A percentile compares a stretch with the other conserved stretches of the same genome.
These are phyloP conservation scores for Yponomeuta plumbellus DNA, from an alignment of 2,888 invertebrate genomes.

Conservation along the genomic window DNA sequence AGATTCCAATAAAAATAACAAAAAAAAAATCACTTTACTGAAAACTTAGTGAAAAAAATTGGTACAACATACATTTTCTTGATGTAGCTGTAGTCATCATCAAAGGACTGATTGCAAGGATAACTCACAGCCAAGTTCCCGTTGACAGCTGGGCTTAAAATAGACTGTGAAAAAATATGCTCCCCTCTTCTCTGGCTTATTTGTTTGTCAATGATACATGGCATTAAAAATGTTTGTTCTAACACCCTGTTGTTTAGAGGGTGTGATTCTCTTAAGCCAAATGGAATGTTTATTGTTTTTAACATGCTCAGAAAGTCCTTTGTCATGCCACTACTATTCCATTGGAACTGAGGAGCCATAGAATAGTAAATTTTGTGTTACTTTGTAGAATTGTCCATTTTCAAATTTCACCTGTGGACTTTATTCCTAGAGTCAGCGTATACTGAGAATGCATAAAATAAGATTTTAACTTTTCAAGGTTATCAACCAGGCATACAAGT, in stretches of 20 bases:
- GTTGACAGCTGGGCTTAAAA: conserved; percentile 12
- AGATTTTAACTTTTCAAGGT: not conserved
- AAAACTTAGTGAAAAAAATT: not conserved
- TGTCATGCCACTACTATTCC: too few species aligned
- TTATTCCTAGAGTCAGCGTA: not conserved
- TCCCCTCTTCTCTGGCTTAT: conserved; percentile 4
- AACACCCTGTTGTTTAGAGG: conserved; percentile 5
- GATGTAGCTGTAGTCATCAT: not conserved
- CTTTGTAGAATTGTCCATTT: not conserved
- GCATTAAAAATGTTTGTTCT: conserved; percentile 11
- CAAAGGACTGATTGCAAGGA: conserved; percentile 5
- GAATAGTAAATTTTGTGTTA: not conserved
- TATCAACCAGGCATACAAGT: not conserved
- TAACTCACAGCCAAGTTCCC: not conserved
- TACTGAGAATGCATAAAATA: not conserved
- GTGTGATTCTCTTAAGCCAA: conserved; percentile 4
- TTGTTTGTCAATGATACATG: conserved; percentile 15
- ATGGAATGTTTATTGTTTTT: not conserved
- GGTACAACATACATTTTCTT: not conserved
- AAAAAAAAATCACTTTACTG: too few species aligned
- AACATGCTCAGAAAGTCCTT: not conserved
- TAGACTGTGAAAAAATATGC: not conserved
- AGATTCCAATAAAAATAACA: too few species aligned
- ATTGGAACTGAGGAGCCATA: too few species aligned
- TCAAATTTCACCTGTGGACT: too few species aligned